Evolutionary conservation across 2,797 vertebrate species (phyloP).

Genomic region (Sebastes cheni): DNA sequence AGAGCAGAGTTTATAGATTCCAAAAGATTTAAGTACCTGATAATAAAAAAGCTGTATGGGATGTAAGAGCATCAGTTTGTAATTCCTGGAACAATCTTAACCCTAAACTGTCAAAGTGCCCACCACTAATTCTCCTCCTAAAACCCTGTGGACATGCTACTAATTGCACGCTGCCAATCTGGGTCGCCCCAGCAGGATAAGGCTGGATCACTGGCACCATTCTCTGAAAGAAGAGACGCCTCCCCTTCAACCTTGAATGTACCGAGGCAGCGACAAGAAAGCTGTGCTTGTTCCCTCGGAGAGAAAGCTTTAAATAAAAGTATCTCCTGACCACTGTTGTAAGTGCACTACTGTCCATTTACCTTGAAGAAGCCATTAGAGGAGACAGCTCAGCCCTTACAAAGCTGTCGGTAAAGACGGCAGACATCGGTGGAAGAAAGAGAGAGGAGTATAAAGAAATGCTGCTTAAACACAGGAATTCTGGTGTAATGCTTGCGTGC

Average conservation of each 20-base stretch:
- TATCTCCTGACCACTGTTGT: not conserved
- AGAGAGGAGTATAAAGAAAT: not conserved
- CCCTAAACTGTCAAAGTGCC: conserved; percentile 30
- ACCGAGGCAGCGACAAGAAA: conserved; percentile 26
- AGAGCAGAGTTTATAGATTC: not conserved
- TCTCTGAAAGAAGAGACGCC: conserved; percentile 60
- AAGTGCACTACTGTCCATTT: conserved; percentile 31
- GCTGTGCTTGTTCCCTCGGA: conserved; percentile 41
- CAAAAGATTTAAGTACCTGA: not conserved
- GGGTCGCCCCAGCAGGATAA: conserved; percentile 61
- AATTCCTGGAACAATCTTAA: conserved; percentile 38
- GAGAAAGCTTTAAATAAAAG: conserved; percentile 57
- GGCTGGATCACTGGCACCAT: conserved; percentile 55
- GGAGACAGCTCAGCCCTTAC: conserved; percentile 6
- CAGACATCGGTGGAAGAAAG: not conserved
- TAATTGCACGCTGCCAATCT: conserved; percentile 68
- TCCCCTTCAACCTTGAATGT: conserved; percentile 53
- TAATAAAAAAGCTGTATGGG: not conserved
- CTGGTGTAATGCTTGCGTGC: not conserved
- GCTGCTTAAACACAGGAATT: not conserved
- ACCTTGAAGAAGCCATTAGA: conserved; percentile 10
- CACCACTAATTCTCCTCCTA: conserved; percentile 34
- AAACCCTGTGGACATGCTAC: conserved; percentile 55
- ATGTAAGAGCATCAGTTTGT: conserved; percentile 8
- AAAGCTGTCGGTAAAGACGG: conserved; percentile 10